Percentiles rank a stretch among this genome's conserved stretches.
Conservation (phyloP, 2,888 invertebrate genomes). For the Rhimphoctona megacephalus region DNA sequence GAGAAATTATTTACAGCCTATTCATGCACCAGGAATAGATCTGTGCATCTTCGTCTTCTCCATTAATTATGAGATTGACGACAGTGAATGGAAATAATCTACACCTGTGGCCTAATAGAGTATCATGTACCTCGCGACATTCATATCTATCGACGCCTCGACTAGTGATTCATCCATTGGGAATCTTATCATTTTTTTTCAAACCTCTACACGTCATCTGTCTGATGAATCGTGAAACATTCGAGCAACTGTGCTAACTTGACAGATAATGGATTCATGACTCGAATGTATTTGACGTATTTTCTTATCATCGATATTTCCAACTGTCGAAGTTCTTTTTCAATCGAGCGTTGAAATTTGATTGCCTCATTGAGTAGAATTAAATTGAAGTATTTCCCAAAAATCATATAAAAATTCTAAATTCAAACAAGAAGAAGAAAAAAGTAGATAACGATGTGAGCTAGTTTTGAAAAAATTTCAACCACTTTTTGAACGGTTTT, state of each 20-base stretch:
- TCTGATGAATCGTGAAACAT: background rate
- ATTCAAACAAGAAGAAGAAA: background rate
- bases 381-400: background rate
- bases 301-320: background rate
- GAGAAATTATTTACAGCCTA: slow-evolving; percentile 40
- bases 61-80: slow-evolving; percentile 44
- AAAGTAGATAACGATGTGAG: background rate
- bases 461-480: background rate
- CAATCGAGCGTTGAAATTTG: background rate
- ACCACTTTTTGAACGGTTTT: no score
- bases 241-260: background rate
- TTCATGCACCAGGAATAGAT: slow-evolving; percentile 20
- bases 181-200: background rate
- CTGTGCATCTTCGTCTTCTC: slow-evolving; percentile 35
- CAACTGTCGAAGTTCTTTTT: background rate
- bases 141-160: background rate
- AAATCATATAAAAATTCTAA: background rate
- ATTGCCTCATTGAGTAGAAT: background rate
- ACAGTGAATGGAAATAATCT: slow-evolving; percentile 50
- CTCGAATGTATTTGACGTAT: background rate
- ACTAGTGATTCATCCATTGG: slow-evolving; percentile 1
- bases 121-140: slow-evolving; percentile 9
- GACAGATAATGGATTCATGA: background rate
- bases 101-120: slow-evolving; percentile 46
- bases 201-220: slow-evolving; percentile 5